Percentiles rank a stretch among this genome's conserved stretches.
phyloP scores from a whole-genome alignment of 2,113 vertebrate genomes.

The Dicerorhinus sumatrensis region DNA sequence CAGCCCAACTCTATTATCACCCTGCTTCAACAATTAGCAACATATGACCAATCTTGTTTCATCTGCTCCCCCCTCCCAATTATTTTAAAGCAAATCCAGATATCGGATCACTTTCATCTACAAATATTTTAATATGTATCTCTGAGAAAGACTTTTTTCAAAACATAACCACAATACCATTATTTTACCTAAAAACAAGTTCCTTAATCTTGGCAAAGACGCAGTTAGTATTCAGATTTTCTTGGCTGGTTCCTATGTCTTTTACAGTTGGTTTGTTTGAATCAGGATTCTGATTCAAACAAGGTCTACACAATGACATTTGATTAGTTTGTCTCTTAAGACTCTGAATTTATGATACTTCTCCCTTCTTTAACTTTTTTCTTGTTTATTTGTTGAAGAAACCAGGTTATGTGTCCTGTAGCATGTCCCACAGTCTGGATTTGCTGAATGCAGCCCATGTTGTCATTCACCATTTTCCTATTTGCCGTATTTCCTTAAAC shows the following conservation, averaged over 20 bases:
- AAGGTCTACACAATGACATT: neutral
- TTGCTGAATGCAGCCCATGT: neutral
- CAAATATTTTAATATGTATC: neutral
- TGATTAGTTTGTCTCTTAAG: neutral
- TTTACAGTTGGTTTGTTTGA: neutral
- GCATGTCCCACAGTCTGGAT: neutral
- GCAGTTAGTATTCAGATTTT: neutral
- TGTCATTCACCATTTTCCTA: neutral
- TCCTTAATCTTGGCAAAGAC: neutral
- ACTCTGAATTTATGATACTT: neutral
- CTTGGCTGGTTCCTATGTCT: neutral
- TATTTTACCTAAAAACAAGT: neutral
- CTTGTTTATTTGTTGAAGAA: neutral
- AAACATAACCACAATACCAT: neutral
- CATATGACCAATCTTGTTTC: neutral
- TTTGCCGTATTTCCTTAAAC: neutral
- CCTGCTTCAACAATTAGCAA: neutral
- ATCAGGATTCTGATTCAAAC: neutral
- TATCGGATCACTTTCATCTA: neutral
- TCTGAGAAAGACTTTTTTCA: neutral
- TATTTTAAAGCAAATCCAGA: neutral
- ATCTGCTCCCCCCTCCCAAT: fast-evolving
- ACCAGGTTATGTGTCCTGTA: neutral
- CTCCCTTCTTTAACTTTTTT: neutral
- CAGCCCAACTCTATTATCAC: neutral